Percentiles rank a stretch among this genome's conserved stretches.
Conservation (phyloP, 2,888 invertebrate species). For the Listrodromus nycthemerus region DNA sequence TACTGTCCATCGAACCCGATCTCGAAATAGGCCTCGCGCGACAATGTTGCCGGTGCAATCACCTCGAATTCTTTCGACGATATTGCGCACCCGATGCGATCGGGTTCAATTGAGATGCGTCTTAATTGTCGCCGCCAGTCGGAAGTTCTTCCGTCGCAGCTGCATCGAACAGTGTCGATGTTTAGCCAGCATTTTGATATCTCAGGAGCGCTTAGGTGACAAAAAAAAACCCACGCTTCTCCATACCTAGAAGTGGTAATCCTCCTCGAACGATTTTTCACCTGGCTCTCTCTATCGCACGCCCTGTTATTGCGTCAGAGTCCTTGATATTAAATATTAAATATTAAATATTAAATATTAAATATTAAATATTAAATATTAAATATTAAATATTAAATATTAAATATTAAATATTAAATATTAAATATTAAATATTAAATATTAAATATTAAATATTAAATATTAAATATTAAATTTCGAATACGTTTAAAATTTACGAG, state of each 20-base stretch:
- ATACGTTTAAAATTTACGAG: too few species aligned
- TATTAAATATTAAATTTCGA: too few species aligned
- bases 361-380: too few species aligned
- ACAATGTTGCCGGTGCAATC: slow-evolving; percentile 62
- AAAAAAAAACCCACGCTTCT: slow-evolving; percentile 39
- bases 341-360: too few species aligned
- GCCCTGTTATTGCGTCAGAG: slow-evolving; percentile 25
- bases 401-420: too few species aligned
- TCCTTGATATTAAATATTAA: not conserved
- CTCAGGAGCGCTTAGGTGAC: slow-evolving; percentile 34
- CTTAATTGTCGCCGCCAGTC: not conserved
- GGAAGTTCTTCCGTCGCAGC: not conserved
- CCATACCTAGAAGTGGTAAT: slow-evolving; percentile 52
- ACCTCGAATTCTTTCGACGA: slow-evolving; percentile 31
- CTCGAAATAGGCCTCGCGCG: slow-evolving; percentile 57
- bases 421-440: too few species aligned
- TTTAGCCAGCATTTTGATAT: slow-evolving; percentile 53
- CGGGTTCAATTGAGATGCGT: not conserved
- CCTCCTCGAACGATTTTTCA: slow-evolving; percentile 35
- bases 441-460: too few species aligned
- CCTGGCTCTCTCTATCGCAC: slow-evolving; percentile 18
- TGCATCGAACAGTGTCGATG: not conserved
- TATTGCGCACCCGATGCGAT: slow-evolving; percentile 8
- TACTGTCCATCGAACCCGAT: slow-evolving; percentile 56
- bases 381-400: too few species aligned